Evolutionary conservation across 2,797 vertebrate species (phyloP), one percentile per base, ranked within the genome.

Genomic region (Capromys pilorides): DNA sequence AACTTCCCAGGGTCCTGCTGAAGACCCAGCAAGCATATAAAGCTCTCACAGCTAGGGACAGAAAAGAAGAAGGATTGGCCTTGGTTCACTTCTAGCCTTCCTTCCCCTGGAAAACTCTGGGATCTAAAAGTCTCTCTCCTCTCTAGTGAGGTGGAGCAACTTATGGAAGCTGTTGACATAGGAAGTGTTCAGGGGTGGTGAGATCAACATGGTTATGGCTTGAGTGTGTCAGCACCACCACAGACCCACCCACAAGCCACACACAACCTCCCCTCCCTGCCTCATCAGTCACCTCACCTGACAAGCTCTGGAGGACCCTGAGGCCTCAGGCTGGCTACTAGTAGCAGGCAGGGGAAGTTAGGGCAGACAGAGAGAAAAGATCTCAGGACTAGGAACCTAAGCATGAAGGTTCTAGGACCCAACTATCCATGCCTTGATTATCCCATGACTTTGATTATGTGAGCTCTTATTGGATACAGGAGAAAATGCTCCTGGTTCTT

Each of bases 181-280:
- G 92, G 93, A 96, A 96, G 91, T 77, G 62, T 69, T 82, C 78
- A 26, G 93, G 93, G 86, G 41, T 0, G 33, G 84, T 86, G 79
- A 95, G 91, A 92, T 93, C 92, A 86, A 86, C 82, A 22, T 0
- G 87, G 94, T 71, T 64, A 81, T 59, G 71, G 87, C 79, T 12
- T 62, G 31, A 80, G 69, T 92, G 41, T 92, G 96, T 95, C 93
- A 90, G 86, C 82, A 90, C 28, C 62, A 22, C 80, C 24, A 28
- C 0, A 28, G 84, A 61, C 66, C 88, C 94, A 80, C 93, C 97
- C 96, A 94, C 94, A 96, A 88, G 91, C 92, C 84, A 85, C 89
- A 91, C 86, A 84, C 84, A 64, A 87, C 87, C 91, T 66, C 73
- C 41, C 73, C 67, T 93, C 71, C 86, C 73, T 0, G 5, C 79